Conservation (phyloP, 2,797 vertebrate species). For the Mormyrops boulengeri region DNA sequence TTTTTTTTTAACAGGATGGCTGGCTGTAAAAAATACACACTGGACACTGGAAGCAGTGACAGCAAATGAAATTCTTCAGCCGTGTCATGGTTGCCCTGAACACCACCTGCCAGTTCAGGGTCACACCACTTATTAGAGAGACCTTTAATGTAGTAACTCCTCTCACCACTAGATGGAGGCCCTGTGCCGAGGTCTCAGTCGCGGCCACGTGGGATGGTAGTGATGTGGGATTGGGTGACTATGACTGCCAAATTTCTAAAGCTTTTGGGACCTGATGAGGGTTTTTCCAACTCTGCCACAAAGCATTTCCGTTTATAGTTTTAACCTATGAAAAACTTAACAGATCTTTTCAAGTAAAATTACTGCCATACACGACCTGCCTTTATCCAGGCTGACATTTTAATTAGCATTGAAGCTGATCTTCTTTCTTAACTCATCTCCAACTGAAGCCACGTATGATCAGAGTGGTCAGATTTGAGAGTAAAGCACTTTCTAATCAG, state of each 20-base stretch:
- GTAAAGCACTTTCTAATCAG: neutral
- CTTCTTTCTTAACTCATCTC: neutral
- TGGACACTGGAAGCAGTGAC: conserved; percentile 21
- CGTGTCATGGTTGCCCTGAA: conserved; percentile 38
- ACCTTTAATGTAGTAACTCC: neutral
- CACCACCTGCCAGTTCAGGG: conserved; percentile 18
- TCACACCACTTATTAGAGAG: conserved; percentile 23
- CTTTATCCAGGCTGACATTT: neutral
- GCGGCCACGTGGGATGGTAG: neutral
- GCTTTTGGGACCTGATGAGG: neutral
- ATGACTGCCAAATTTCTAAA: neutral
- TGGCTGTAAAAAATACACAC: neutral
- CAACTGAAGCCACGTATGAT: neutral
- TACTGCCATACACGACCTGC: neutral
- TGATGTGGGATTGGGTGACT: neutral
- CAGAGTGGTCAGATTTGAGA: neutral
- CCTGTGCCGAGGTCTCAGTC: neutral
- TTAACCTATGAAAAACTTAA: neutral
- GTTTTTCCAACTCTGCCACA: neutral
- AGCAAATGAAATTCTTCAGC: conserved; percentile 44
- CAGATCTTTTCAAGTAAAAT: neutral
- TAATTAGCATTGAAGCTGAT: neutral
- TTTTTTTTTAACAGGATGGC: neutral
- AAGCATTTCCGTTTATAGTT: conserved; percentile 1
- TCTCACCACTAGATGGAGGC: conserved; percentile 20